Evolutionary conservation across 2,888 invertebrate species (phyloP).

Genomic region (Acronicta alni): DNA sequence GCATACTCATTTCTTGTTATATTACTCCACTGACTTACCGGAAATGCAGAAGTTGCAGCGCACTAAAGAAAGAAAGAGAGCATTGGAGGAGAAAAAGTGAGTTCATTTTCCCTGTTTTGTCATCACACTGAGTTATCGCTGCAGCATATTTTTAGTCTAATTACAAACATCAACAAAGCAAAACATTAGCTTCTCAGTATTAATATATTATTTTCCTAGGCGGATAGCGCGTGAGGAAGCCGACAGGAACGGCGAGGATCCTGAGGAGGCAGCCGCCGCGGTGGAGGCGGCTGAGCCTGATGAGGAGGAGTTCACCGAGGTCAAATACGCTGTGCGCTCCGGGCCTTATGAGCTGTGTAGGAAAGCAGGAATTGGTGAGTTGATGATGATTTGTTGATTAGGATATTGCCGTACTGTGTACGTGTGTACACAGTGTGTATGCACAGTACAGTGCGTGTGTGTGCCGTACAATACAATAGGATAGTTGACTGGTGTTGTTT

Average conservation of each 20-base stretch:
- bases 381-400: too few species aligned
- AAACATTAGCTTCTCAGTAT: not conserved
- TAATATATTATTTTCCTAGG: conserved; percentile 13
- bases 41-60: conserved; percentile 94
- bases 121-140: too few species aligned
- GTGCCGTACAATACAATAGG: too few species aligned
- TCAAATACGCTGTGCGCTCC: conserved; percentile 96
- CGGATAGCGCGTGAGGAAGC: conserved; percentile 81
- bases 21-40: conserved; percentile 95
- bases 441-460: too few species aligned
- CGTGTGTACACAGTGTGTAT: too few species aligned
- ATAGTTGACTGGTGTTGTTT: too few species aligned
- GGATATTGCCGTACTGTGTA: too few species aligned
- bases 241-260: conserved; percentile 91
- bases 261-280: conserved; percentile 90
- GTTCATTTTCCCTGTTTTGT: conserved; percentile 33
- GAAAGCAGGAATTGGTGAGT: conserved; percentile 93
- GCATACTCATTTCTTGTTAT: conserved; percentile 97
- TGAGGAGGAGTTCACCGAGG: conserved; percentile 89
- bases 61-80: conserved; percentile 91
- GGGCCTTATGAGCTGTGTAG: conserved; percentile 97
- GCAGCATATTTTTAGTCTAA: too few species aligned
- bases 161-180: not conserved
- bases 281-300: conserved; percentile 87
- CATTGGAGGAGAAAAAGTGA: conserved; percentile 88